Evolutionary conservation across 2,113 vertebrate species (phyloP).

Genomic region (Pimephales promelas): DNA sequence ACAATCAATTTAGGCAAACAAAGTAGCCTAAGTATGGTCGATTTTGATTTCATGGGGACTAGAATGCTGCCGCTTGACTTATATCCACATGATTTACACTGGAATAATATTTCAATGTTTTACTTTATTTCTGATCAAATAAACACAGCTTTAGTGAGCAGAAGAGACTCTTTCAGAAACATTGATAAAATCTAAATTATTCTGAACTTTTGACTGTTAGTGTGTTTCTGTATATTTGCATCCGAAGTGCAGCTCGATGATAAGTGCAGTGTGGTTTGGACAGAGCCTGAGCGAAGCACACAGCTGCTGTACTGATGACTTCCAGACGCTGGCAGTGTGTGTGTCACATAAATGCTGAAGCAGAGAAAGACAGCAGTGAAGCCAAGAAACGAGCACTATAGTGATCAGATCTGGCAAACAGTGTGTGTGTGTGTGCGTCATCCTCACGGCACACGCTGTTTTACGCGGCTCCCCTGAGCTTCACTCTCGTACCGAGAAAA

Average conservation of each 20-base stretch:
- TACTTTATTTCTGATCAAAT: no score
- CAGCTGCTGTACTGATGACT: slow-evolving; percentile 11
- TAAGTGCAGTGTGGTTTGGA: not conserved
- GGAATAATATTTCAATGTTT: no score
- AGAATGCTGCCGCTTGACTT: no score
- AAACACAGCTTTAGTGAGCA: no score
- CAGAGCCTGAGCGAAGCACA: slow-evolving; percentile 12
- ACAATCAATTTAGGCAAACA: no score
- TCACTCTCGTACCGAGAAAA: slow-evolving; percentile 14
- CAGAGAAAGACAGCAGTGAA: slow-evolving; percentile 22
- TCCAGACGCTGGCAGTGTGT: slow-evolving; percentile 17
- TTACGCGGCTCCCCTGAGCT: not conserved
- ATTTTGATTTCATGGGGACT: no score
- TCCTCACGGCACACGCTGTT: slow-evolving; percentile 2
- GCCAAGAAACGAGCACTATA: not conserved
- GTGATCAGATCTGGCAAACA: slow-evolving; percentile 42
- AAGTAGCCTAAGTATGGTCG: no score
- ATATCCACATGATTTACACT: no score
- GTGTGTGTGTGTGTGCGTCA: not conserved
- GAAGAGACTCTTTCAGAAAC: no score
- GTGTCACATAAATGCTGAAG: slow-evolving; percentile 31
- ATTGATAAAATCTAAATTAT: no score
- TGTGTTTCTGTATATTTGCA: not conserved
- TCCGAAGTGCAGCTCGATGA: no score
- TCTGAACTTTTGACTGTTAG: not conserved